These are phyloP conservation scores for Merluccius polli DNA, from an alignment of 2,797 vertebrate genomes.

Conservation along the genomic window DNA sequence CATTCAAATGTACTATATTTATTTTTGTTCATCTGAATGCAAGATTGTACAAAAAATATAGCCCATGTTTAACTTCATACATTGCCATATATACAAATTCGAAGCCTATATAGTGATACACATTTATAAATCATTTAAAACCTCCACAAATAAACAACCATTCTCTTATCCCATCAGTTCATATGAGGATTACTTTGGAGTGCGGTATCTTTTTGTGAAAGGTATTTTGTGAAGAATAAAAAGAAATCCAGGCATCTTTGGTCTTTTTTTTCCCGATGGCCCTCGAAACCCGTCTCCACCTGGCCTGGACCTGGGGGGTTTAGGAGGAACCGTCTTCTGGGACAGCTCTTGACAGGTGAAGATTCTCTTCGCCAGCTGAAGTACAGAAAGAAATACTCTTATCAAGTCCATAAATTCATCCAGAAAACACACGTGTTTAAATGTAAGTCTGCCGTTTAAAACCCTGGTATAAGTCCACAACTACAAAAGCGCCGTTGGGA, in stretches of 20 bases:
- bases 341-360: slow-evolving; percentile 22
- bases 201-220: slow-evolving; percentile 10
- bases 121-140: background rate
- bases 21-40: background rate
- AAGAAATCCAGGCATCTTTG: background rate
- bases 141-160: background rate
- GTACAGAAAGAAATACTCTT: slow-evolving; percentile 59
- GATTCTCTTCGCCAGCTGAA: slow-evolving; percentile 47
- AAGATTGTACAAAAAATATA: slow-evolving; percentile 47
- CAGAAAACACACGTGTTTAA: slow-evolving; percentile 14
- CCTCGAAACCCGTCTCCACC: background rate
- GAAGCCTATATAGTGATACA: slow-evolving; percentile 10
- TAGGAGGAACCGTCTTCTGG: slow-evolving; percentile 27
- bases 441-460: slow-evolving; percentile 23
- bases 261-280: background rate
- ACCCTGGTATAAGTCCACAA: slow-evolving; percentile 4
- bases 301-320: background rate
- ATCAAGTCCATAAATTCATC: slow-evolving; percentile 44
- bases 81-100: slow-evolving; percentile 42
- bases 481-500: background rate
- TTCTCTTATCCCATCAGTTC: background rate
- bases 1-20: slow-evolving; percentile 31
- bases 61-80: slow-evolving; percentile 28
- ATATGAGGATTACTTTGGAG: slow-evolving; percentile 9
- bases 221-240: background rate